Conservation (phyloP, 2,113 vertebrate species). For the Psittacula cyanocephala region DNA sequence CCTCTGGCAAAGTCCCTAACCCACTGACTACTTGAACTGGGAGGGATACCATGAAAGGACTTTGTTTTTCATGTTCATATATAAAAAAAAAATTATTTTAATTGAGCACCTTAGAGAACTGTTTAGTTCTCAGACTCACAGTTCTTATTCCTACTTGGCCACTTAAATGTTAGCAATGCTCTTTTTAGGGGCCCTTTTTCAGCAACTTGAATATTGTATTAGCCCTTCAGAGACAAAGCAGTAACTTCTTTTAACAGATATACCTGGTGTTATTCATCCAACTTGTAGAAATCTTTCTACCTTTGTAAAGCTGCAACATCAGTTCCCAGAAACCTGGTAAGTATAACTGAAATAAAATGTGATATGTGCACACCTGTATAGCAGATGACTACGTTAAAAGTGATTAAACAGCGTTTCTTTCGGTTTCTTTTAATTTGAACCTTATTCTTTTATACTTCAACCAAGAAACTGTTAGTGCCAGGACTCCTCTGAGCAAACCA, state of each 20-base stretch:
- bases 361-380: conserved; percentile 74
- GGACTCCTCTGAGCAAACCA: conserved; percentile 24
- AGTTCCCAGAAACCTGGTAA: conserved; percentile 53
- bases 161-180: not conserved
- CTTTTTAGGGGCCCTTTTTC: not conserved
- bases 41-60: not conserved
- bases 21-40: conserved; percentile 4
- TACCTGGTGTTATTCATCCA: conserved; percentile 8
- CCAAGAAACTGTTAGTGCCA: not conserved
- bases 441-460: conserved; percentile 38
- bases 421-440: conserved; percentile 61
- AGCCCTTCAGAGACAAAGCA: conserved; percentile 17
- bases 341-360: conserved; percentile 63
- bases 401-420: conserved; percentile 54
- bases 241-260: conserved; percentile 29
- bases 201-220: not conserved
- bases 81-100: not conserved
- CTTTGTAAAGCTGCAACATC: conserved; percentile 39
- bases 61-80: not conserved
- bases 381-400: conserved; percentile 74
- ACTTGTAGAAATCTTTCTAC: conserved; percentile 1
- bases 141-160: not conserved
- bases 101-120: not conserved
- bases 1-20: not conserved
- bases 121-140: not conserved